Evolutionary conservation across 2,113 vertebrate genomes (phyloP).

Genomic region (Gorsachius goisagi): DNA sequence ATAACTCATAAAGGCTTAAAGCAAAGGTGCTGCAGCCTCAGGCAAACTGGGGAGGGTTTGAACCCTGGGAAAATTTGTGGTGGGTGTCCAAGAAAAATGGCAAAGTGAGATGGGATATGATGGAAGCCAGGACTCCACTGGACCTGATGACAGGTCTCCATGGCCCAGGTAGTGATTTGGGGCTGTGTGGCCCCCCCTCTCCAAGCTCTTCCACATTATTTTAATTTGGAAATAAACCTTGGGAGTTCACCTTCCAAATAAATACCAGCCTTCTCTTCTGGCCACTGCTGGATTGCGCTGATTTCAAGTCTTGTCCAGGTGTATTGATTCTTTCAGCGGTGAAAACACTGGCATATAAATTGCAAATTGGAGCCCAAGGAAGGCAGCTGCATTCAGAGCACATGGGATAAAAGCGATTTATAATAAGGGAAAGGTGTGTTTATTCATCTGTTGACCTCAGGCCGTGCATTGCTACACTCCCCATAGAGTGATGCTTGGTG

Average conservation of each 20-base stretch:
- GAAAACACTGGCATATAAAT: neutral
- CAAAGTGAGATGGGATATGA: neutral
- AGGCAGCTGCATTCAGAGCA: neutral
- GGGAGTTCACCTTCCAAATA: neutral
- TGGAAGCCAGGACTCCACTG: neutral
- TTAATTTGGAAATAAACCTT: neutral
- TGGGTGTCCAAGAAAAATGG: neutral
- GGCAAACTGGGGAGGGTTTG: accelerated
- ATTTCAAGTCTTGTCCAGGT: neutral
- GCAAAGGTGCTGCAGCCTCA: neutral
- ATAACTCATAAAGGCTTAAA: neutral
- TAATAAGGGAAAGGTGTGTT: neutral
- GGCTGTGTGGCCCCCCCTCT: neutral
- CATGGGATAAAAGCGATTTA: neutral
- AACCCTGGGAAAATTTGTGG: neutral
- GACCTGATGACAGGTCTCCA: neutral
- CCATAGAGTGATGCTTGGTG: neutral
- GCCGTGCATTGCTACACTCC: neutral
- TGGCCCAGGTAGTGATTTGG: neutral
- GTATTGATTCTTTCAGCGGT: constrained; percentile 13
- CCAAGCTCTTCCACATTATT: neutral
- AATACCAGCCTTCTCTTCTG: neutral
- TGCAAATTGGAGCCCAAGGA: neutral
- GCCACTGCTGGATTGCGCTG: neutral
- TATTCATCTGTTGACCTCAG: neutral